Evolutionary conservation across 2,888 invertebrate species (phyloP), one percentile per base, ranked within the genome.

Genomic region (Phlogophora meticulosa): DNA sequence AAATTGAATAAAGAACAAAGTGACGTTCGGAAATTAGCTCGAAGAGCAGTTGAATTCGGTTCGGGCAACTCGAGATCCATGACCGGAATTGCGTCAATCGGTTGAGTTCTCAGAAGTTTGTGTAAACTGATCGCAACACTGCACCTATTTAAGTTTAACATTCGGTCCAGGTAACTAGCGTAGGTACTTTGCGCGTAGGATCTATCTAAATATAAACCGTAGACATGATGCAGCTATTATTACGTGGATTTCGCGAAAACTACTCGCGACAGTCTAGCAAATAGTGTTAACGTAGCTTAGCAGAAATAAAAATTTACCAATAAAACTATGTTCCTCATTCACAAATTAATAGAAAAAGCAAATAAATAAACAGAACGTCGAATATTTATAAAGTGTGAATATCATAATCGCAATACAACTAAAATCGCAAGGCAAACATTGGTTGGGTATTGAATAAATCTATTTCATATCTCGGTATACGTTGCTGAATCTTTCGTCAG

Each of bases 1-100:
- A 95, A 94, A 95, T 95, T 94, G 93, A 95, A 94, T 95, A 93
- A 93, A 94, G 94, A 94, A 94, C 92, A 93, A 94, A 94, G 94
- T 94, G 94, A 90, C 93, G 92, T 91, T 94, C 94, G 95, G 95
- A 95, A 94, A 95, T 95, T 94, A 94, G 90, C 91, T 91, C 89
- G 88, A 93, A 91, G 91, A 93, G 94, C 92, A 93, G 88, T 82
- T 89, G 91, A 92, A 92, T 93, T 92, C 84, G 88, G 87, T 89
- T 85, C 87, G 86, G 81, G 76, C 74, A 85, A 89, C 88, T 90
- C 87, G 88, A 91, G 93, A 93, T 93, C 85, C 93, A 93, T 89
- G 92, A 90, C 93, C 94, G 94, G 95, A 94, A 94, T 94, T 94
- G 93, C 93, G 95, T 94, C 93, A 94, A 89, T 80, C 87, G 87